These are phyloP conservation scores for Norana najaformis DNA, from an alignment of 2,888 invertebrate species.

Conservation along the genomic window DNA sequence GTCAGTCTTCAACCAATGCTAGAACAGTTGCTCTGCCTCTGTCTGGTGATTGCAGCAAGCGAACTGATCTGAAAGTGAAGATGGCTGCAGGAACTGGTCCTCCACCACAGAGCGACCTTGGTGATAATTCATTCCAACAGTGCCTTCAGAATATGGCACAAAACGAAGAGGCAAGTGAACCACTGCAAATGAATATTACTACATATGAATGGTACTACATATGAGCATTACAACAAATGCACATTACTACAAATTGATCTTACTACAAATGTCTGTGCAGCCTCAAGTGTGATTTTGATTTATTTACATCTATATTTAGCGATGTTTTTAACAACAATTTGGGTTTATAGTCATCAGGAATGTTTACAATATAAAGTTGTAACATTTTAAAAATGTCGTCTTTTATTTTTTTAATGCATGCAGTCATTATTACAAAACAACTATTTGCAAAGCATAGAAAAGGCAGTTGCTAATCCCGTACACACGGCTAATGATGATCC, in stretches of 20 bases:
- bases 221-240: background rate
- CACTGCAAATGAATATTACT: background rate
- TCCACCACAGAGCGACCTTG: slow-evolving; percentile 44
- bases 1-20: background rate
- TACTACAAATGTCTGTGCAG: background rate
- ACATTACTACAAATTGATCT: background rate
- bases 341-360: background rate
- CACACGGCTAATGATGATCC: background rate
- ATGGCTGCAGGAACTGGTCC: background rate
- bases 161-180: slow-evolving; percentile 39
- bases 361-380: background rate
- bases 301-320: background rate
- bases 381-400: background rate
- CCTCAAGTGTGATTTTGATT: background rate
- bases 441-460: background rate
- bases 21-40: background rate
- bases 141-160: slow-evolving; percentile 47
- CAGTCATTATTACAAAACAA: background rate
- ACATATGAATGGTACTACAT: background rate
- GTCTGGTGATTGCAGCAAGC: background rate
- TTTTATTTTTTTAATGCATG: background rate
- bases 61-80: background rate
- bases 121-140: slow-evolving; percentile 51
- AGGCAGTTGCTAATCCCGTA: background rate
- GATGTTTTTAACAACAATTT: background rate